Conservation (phyloP, 2,888 invertebrate species). For the Plebejus argus region DNA sequence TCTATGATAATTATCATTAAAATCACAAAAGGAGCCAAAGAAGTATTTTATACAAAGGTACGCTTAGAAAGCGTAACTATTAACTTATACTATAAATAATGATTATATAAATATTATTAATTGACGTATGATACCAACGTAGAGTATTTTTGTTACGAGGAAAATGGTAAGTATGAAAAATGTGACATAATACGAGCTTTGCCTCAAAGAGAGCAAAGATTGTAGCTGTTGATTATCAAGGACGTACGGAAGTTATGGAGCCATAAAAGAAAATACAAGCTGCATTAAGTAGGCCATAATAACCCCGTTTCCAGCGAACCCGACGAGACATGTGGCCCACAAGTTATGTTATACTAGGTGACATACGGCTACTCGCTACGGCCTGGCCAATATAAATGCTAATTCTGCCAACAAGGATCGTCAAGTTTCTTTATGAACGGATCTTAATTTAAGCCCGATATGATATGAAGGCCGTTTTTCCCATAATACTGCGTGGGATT, state of each 20-base stretch:
- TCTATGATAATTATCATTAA: too few species aligned
- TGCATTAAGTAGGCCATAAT: slow-evolving; percentile 29
- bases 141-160: background rate
- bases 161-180: slow-evolving; percentile 11
- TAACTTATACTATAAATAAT: background rate
- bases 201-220: slow-evolving; percentile 26
- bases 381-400: slow-evolving; percentile 69
- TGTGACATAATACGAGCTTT: slow-evolving; percentile 11
- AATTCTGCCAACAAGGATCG: slow-evolving; percentile 51
- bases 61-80: too few species aligned
- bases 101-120: background rate
- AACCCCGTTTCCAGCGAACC: slow-evolving; percentile 7
- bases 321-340: slow-evolving; percentile 14
- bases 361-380: slow-evolving; percentile 50
- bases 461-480: background rate
- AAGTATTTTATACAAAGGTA: too few species aligned
- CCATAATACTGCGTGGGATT: background rate
- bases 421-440: slow-evolving; percentile 38
- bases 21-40: too few species aligned
- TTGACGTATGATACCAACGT: background rate
- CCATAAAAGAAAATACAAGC: slow-evolving; percentile 30
- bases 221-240: slow-evolving; percentile 6
- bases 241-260: slow-evolving; percentile 20
- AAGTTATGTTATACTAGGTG: slow-evolving; percentile 43
- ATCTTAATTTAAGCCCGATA: slow-evolving; percentile 34